Evolutionary conservation across 2,113 vertebrate species (phyloP).

Genomic region (Sylvicapra grimmia): DNA sequence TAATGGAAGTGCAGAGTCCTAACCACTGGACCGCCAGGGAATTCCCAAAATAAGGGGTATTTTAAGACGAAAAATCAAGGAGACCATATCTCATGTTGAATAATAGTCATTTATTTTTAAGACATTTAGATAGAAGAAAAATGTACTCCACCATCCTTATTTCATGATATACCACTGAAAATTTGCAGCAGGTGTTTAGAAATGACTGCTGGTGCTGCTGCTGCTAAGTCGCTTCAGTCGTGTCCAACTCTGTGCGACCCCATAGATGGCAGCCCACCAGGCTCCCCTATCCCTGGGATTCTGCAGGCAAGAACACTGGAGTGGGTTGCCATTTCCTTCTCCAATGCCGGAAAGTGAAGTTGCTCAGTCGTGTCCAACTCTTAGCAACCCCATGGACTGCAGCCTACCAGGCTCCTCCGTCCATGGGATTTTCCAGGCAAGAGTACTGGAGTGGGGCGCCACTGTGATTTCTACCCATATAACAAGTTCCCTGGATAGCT

Average conservation of each 20-base stretch:
- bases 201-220: neutral
- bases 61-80: neutral
- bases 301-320: too few species aligned
- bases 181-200: slow-evolving; percentile 11
- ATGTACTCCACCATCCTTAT: neutral
- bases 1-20: neutral
- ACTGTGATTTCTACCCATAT: neutral
- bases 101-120: slow-evolving; percentile 5
- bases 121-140: neutral
- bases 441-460: too few species aligned
- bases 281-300: too few species aligned
- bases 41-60: neutral
- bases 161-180: neutral
- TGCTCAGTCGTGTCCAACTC: too few species aligned
- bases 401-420: too few species aligned
- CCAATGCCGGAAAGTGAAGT: too few species aligned
- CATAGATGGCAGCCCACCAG: too few species aligned
- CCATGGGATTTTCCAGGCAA: too few species aligned
- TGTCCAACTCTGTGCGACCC: too few species aligned
- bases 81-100: neutral
- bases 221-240: too few species aligned
- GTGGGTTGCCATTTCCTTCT: too few species aligned
- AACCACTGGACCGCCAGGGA: neutral
- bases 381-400: too few species aligned
- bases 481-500: neutral